phyloP scores from a whole-genome alignment of 1,140 invertebrate species.

The Euura lappo region DNA sequence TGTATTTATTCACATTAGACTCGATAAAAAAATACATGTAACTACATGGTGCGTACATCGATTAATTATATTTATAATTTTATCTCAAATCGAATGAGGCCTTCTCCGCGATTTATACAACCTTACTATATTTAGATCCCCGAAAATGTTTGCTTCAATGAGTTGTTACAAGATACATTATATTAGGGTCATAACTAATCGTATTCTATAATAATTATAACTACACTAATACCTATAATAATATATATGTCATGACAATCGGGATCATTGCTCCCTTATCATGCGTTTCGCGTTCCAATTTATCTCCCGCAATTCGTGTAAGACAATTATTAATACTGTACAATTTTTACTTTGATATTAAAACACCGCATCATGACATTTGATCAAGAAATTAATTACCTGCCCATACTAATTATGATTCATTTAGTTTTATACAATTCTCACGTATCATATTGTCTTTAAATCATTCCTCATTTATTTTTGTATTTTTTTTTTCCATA shows the following conservation, averaged over 20 bases:
- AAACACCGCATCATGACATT: not conserved
- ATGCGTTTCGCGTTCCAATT: not conserved
- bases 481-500: not conserved
- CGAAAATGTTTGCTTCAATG: too few relatives aligned
- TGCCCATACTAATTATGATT: not conserved
- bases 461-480: not conserved
- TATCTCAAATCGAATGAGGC: not conserved
- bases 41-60: conserved; percentile 44
- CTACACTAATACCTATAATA: not conserved
- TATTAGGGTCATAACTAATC: too few relatives aligned
- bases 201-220: too few relatives aligned
- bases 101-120: not conserved
- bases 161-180: too few relatives aligned
- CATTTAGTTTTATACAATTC: not conserved
- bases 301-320: not conserved
- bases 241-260: not conserved
- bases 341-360: too few relatives aligned
- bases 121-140: not conserved
- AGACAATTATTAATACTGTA: too few relatives aligned
- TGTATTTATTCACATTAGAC: conserved; percentile 47
- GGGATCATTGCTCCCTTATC: too few relatives aligned
- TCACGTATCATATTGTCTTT: not conserved
- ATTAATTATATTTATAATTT: not conserved
- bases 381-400: too few relatives aligned
- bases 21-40: conserved; percentile 57